phyloP scores from a whole-genome alignment of 2,113 vertebrate genomes.

The Tupaia chinensis region DNA sequence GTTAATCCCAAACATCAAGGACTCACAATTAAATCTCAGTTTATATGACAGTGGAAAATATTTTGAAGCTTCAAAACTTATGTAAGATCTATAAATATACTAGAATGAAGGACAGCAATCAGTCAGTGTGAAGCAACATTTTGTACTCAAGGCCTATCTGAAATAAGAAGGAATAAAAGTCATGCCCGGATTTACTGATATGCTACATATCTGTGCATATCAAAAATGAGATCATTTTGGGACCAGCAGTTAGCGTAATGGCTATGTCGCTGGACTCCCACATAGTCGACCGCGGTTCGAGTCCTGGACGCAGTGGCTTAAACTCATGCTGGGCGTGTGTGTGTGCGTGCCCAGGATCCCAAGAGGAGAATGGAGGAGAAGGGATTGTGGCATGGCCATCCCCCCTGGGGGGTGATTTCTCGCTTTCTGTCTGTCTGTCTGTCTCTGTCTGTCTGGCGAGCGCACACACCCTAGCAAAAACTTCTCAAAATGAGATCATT shows the following conservation, averaged over 20 bases:
- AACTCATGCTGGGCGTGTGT: too few relatives aligned
- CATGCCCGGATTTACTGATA: neutral
- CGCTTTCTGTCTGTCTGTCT: too few relatives aligned
- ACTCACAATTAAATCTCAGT: neutral
- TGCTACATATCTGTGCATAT: neutral
- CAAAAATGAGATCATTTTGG: neutral
- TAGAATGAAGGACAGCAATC: neutral
- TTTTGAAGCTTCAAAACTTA: neutral
- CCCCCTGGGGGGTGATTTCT: too few relatives aligned
- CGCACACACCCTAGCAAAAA: too few relatives aligned
- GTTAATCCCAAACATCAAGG: neutral
- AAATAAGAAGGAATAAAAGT: neutral
- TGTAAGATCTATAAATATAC: neutral
- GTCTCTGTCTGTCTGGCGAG: too few relatives aligned
- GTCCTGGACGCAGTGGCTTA: too few relatives aligned
- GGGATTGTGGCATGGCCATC: too few relatives aligned
- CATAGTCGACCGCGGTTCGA: too few relatives aligned
- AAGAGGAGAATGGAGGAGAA: too few relatives aligned
- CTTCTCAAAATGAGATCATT: neutral
- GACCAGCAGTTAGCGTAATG: too few relatives aligned
- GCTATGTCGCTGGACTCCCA: too few relatives aligned
- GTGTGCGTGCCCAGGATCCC: too few relatives aligned
- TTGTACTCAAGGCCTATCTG: neutral
- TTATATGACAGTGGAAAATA: neutral
- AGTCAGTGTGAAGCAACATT: neutral